phyloP scores from a whole-genome alignment of 2,113 vertebrate genomes.

The Gallinago media region DNA sequence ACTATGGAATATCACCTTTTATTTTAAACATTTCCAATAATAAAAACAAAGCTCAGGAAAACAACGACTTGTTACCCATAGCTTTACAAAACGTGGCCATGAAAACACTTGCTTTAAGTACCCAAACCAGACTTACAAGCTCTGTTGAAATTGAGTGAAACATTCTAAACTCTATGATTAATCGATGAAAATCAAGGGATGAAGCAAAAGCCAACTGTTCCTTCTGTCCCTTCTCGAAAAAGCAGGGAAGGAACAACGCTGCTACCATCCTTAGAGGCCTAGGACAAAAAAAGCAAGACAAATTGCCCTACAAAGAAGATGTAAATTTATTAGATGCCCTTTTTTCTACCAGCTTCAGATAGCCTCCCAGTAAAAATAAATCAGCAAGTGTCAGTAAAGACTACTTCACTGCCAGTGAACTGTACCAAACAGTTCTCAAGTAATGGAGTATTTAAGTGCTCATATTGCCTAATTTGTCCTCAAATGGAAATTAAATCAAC shows the following conservation, averaged over 20 bases:
- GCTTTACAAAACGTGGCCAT: neutral
- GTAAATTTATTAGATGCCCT: neutral
- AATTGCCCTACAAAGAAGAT: neutral
- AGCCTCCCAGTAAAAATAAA: neutral
- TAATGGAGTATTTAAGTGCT: neutral
- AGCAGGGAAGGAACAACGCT: neutral
- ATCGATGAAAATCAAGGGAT: neutral
- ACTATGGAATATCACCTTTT: neutral
- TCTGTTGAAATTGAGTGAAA: slow-evolving; percentile 29
- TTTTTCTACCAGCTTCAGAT: neutral
- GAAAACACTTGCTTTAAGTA: neutral
- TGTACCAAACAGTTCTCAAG: neutral
- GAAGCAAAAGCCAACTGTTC: neutral
- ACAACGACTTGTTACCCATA: neutral
- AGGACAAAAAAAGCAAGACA: neutral
- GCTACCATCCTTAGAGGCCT: neutral
- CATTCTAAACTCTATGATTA: neutral
- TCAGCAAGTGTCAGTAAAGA: neutral
- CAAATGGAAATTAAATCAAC: neutral
- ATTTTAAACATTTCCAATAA: neutral
- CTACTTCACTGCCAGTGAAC: neutral
- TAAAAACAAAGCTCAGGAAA: neutral
- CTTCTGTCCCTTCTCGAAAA: neutral
- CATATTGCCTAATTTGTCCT: neutral
- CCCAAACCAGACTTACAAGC: neutral